Evolutionary conservation across 2,113 vertebrate genomes (phyloP).

Genomic region (Pedionomus torquatus): DNA sequence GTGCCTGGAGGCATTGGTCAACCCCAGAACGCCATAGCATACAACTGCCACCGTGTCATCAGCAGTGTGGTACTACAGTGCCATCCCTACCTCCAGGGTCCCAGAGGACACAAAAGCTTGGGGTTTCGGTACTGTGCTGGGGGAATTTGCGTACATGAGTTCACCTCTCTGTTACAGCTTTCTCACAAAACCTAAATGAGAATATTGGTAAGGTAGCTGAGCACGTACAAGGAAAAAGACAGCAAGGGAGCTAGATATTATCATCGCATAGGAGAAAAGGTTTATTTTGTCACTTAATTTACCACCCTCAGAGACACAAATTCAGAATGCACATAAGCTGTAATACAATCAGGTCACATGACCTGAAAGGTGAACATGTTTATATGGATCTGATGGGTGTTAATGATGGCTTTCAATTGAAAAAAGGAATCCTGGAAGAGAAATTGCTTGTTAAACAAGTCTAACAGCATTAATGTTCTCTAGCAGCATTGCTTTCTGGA

Average conservation of each 20-base stretch:
- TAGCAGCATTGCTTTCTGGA: not conserved
- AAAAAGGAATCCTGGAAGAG: slow-evolving; percentile 26
- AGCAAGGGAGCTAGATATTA: not conserved
- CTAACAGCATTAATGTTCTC: not conserved
- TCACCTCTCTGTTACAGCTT: not conserved
- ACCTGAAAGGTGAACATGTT: not conserved
- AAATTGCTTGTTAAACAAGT: not conserved
- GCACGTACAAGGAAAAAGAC: not conserved
- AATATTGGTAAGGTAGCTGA: not conserved
- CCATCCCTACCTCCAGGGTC: not conserved
- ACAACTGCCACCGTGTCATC: not conserved
- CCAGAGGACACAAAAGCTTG: not conserved
- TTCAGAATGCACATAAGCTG: not conserved
- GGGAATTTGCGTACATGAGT: not conserved
- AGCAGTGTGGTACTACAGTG: not conserved
- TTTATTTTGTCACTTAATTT: not conserved
- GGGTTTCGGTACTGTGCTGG: not conserved
- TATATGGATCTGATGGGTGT: not conserved
- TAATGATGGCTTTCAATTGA: slow-evolving; percentile 7
- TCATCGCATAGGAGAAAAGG: not conserved
- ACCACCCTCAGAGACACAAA: not conserved
- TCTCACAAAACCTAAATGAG: not conserved
- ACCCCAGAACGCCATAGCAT: not conserved
- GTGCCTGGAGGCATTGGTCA: not conserved
- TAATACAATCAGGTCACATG: not conserved